A percentile compares a stretch with the other conserved stretches of the same genome.
These are phyloP conservation scores for Ornithorhynchus anatinus DNA, from an alignment of 2,113 vertebrate species.

Conservation along the genomic window DNA sequence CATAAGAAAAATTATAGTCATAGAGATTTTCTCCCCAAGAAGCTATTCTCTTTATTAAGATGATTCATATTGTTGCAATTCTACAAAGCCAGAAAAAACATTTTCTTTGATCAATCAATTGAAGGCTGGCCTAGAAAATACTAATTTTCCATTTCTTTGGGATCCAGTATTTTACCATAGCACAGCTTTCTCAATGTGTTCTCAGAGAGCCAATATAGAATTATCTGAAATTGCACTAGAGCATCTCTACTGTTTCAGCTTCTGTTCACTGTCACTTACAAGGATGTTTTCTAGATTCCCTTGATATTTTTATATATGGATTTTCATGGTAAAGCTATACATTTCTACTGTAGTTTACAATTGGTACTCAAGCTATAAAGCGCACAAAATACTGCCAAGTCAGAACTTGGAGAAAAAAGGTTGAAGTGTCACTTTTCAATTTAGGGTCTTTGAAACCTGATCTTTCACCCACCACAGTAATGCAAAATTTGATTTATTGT, in stretches of 20 bases:
- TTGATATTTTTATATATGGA: slow-evolving; percentile 22
- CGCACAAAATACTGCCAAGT: background rate
- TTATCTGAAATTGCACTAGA: slow-evolving; percentile 56
- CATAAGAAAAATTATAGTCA: slow-evolving; percentile 60
- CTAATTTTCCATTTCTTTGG: slow-evolving; percentile 61
- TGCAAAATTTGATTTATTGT: too few species aligned
- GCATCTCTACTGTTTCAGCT: slow-evolving; percentile 22
- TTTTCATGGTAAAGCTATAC: slow-evolving; percentile 7
- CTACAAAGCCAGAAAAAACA: slow-evolving; percentile 56
- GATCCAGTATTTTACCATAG: slow-evolving; percentile 45
- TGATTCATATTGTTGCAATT: slow-evolving; percentile 41
- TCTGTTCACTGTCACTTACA: slow-evolving; percentile 28
- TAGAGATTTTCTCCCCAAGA: slow-evolving; percentile 57
- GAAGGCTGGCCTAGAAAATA: slow-evolving; percentile 48
- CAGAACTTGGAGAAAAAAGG: background rate
- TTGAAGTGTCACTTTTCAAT: background rate
- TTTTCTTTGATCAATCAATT: slow-evolving; percentile 67
- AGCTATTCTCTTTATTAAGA: slow-evolving; percentile 61
- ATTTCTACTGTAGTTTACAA: slow-evolving; percentile 13
- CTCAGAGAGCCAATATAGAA: slow-evolving; percentile 48
- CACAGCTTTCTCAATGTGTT: slow-evolving; percentile 26
- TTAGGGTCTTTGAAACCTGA: slow-evolving; percentile 23
- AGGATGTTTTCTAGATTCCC: slow-evolving; percentile 24
- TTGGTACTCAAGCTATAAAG: background rate
- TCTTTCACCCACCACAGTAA: slow-evolving; percentile 5